Conservation (phyloP, 2,888 invertebrate genomes). For the Harpalus rubripes region DNA sequence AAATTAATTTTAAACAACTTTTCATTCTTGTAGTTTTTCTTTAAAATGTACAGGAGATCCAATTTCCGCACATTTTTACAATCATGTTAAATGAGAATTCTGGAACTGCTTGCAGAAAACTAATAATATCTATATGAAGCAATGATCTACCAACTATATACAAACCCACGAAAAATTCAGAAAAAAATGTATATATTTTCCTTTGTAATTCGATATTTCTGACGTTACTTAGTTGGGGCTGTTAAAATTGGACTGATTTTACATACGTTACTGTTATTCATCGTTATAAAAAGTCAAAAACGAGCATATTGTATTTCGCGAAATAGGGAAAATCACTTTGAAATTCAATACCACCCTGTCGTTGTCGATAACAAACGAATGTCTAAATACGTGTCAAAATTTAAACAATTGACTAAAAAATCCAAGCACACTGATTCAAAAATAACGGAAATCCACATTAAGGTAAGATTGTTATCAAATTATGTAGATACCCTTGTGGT, state of each 20-base stretch:
- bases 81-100: no score
- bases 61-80: no score
- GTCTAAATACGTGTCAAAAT: slow-evolving; percentile 30
- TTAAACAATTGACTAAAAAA: slow-evolving; percentile 15
- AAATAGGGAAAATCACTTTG: slow-evolving; percentile 43
- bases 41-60: no score
- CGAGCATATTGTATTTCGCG: slow-evolving; percentile 57
- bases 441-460: slow-evolving; percentile 17
- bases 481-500: neutral
- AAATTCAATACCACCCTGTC: slow-evolving; percentile 50
- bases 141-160: neutral
- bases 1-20: no score
- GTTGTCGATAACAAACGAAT: slow-evolving; percentile 37
- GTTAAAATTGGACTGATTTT: slow-evolving; percentile 64
- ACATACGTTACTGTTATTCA: slow-evolving; percentile 57
- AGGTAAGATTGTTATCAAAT: slow-evolving; percentile 42
- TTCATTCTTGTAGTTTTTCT: no score
- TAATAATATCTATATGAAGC: neutral
- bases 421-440: neutral
- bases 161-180: neutral
- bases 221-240: slow-evolving; percentile 33
- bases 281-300: slow-evolving; percentile 57
- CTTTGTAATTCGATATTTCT: slow-evolving; percentile 57
- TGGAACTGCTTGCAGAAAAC: no score
- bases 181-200: slow-evolving; percentile 44